These are phyloP conservation scores for Neuroterus valhalla DNA, from an alignment of 1,140 invertebrate genomes.

Conservation along the genomic window DNA sequence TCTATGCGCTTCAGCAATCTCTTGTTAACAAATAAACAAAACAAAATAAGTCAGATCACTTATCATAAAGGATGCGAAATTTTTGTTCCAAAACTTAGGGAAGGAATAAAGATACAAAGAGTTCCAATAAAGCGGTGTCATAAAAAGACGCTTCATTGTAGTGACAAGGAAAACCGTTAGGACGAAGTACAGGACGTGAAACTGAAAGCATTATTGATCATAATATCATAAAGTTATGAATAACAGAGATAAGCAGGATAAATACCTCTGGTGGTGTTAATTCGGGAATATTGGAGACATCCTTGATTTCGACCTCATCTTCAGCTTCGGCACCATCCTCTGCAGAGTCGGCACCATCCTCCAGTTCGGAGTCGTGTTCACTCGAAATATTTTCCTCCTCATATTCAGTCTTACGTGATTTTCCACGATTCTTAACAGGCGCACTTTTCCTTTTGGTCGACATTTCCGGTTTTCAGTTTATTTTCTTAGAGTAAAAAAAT, in stretches of 20 bases:
- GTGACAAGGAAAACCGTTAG: conserved; percentile 17
- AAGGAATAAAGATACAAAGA: no score
- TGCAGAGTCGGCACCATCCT: conserved; percentile 66
- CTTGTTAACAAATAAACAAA: conserved; percentile 30
- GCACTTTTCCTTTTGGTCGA: conserved; percentile 66
- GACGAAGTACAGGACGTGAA: not conserved
- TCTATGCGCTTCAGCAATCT: no score
- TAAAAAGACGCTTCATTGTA: not conserved
- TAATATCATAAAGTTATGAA: conserved; percentile 30
- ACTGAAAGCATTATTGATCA: conserved; percentile 32
- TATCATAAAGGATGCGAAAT: no score
- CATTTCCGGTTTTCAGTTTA: conserved; percentile 49
- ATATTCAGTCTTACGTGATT: conserved; percentile 69
- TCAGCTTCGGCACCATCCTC: conserved; percentile 68
- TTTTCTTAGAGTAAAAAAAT: not conserved
- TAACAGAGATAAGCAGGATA: conserved; percentile 25
- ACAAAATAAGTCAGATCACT: not conserved
- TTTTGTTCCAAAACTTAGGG: not conserved
- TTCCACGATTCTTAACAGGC: conserved; percentile 65
- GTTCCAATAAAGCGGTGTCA: not conserved
- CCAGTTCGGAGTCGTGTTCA: conserved; percentile 70
- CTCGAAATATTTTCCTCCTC: conserved; percentile 74
- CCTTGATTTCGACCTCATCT: conserved; percentile 62
- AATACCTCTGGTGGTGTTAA: conserved; percentile 68
- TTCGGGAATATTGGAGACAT: conserved; percentile 66